Evolutionary conservation across 2,113 vertebrate genomes (phyloP), one percentile per base, ranked within the genome.

Genomic region (Struthio camelus): DNA sequence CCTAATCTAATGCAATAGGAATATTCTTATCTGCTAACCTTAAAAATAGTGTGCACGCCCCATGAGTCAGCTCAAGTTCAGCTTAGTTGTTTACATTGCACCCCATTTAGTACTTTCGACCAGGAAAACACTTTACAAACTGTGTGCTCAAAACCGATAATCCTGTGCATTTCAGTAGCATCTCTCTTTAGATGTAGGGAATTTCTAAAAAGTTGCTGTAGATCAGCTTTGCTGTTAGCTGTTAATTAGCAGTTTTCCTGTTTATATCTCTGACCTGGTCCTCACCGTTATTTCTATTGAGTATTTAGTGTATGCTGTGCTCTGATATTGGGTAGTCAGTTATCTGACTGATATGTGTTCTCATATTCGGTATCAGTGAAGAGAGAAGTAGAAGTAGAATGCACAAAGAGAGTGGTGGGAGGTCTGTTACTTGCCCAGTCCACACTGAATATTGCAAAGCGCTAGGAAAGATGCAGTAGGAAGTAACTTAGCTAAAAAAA

Each of bases 401-500:
- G 50, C 20, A 9, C 3, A 3, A 36, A 42, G 59, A 67, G 2
- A 48, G 46, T 16, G 14, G 44, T 16, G 44, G 44, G 14, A 12
- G 0, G 6, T 67, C 66, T 50, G 25, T 11, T 46, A 4, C 0
- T 0, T 48, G 53, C 87, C n/a, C 87, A 46, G 27, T 42, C 62
- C 6, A 18, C 61, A 14, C 28, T 50, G 44, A 4, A 1, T 1
- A 0, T 6, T 8, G 56, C 22, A 2, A 38, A 5, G 22, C 0
- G 12, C 9, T 11, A 6, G 58, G 58, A n/a, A 13, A 34, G 11
- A n/a, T 17, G 58, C 32, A 0, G 34, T 27, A 53, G 30, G 71
- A 11, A 59, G 64, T 64, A 66, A 4, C 0, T 0, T 1, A 6
- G 61, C 81, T 82, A 2, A 30, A 2, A 3, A 75, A 0, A 0